phyloP scores from a whole-genome alignment of 2,888 invertebrate species.

The Calameuta idolon region DNA sequence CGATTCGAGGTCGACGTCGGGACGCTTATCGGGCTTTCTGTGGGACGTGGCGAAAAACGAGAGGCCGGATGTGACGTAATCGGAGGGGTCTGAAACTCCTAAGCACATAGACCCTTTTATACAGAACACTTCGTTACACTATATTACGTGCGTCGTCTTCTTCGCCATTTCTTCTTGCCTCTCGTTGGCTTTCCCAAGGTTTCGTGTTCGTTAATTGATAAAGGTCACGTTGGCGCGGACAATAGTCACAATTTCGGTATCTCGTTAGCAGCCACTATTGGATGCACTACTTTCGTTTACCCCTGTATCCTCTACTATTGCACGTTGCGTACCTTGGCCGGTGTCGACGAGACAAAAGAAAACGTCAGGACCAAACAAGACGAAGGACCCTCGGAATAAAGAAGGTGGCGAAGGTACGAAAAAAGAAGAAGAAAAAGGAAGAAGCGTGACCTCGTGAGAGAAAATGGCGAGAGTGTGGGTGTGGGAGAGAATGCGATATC shows the following conservation, averaged over 20 bases:
- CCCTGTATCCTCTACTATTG: neutral
- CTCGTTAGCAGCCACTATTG: neutral
- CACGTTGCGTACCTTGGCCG: neutral
- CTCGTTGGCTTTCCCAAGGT: conserved; percentile 21
- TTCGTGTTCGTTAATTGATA: conserved; percentile 15
- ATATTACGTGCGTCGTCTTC: conserved; percentile 13
- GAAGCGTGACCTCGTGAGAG: neutral
- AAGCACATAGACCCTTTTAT: conserved; percentile 12
- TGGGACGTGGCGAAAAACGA: conserved; percentile 48
- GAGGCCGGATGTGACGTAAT: conserved; percentile 62
- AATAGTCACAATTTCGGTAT: neutral
- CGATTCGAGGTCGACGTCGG: conserved; percentile 16
- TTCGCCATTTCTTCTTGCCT: neutral
- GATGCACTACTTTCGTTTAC: neutral
- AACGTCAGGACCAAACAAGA: neutral
- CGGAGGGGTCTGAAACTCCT: conserved; percentile 4
- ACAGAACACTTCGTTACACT: conserved; percentile 18
- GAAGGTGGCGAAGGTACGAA: neutral
- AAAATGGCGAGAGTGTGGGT: neutral
- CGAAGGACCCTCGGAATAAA: neutral
- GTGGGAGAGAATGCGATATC: conserved; percentile 10
- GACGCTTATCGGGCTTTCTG: conserved; percentile 19
- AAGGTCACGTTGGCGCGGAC: neutral
- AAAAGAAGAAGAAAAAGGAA: neutral
- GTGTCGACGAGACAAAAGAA: neutral